Conservation (phyloP, 2,888 invertebrate genomes). For the Empis stercorea region DNA sequence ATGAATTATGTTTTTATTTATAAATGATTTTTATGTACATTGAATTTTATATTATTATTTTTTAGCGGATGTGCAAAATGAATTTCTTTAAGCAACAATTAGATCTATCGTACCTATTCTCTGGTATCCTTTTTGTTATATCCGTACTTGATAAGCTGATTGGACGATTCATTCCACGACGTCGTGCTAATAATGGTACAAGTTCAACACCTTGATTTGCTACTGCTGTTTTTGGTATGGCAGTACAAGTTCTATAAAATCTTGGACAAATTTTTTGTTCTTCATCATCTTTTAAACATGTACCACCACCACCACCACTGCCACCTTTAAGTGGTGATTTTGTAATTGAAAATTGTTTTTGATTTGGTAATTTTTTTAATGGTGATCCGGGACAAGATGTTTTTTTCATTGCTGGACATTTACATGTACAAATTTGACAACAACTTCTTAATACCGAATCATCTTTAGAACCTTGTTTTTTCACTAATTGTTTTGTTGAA, state of each 20-base stretch:
- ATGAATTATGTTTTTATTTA: background rate
- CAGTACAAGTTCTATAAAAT: background rate
- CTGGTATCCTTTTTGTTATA: conserved; percentile 37
- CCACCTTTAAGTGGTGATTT: conserved; percentile 11
- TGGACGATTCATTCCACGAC: conserved; percentile 43
- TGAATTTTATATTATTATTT: background rate
- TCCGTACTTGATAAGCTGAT: conserved; percentile 43
- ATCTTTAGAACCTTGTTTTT: conserved; percentile 14
- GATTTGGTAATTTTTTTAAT: background rate
- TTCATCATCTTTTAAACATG: background rate
- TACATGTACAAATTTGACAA: conserved; percentile 30
- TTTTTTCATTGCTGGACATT: conserved; percentile 21
- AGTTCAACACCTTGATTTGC: conserved; percentile 59
- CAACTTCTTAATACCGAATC: conserved; percentile 20
- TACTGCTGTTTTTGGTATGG: conserved; percentile 16
- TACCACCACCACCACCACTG: conserved; percentile 1
- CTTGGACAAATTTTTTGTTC: background rate
- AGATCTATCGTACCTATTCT: conserved; percentile 34
- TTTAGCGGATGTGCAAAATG: conserved; percentile 33
- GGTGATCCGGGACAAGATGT: conserved; percentile 18
- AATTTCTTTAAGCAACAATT: conserved; percentile 36
- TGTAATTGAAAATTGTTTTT: background rate
- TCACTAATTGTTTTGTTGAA: conserved; percentile 24
- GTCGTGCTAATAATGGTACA: conserved; percentile 59
- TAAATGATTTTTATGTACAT: no score